Evolutionary conservation across 2,888 invertebrate genomes (phyloP).

Genomic region (Palloptera scutellata): DNA sequence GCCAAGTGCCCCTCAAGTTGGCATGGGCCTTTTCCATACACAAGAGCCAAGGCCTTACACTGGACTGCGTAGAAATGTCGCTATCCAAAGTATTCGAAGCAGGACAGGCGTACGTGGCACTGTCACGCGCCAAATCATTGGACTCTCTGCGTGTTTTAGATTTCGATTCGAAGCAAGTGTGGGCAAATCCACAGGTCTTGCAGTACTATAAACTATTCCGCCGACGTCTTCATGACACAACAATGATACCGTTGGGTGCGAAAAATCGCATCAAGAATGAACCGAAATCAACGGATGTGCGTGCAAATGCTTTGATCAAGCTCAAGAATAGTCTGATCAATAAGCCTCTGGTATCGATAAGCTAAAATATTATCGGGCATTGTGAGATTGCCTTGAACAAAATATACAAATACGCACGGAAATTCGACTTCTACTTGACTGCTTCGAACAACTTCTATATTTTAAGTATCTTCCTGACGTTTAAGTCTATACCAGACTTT

Average conservation of each 20-base stretch:
- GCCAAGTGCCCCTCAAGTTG: slow-evolving; percentile 86
- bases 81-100: slow-evolving; percentile 91
- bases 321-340: slow-evolving; percentile 61
- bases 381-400: background rate
- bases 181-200: slow-evolving; percentile 86
- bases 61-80: slow-evolving; percentile 96
- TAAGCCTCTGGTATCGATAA: slow-evolving; percentile 62
- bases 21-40: slow-evolving; percentile 99
- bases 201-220: slow-evolving; percentile 81
- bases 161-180: slow-evolving; percentile 85
- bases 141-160: slow-evolving; percentile 85
- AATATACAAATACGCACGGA: too few relatives aligned
- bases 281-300: slow-evolving; percentile 42
- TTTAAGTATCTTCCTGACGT: too few relatives aligned
- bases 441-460: background rate
- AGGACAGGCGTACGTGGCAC: slow-evolving; percentile 95
- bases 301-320: slow-evolving; percentile 51
- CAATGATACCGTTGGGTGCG: slow-evolving; percentile 71
- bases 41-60: slow-evolving; percentile 92
- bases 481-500: too few relatives aligned
- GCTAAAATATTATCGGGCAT: slow-evolving; percentile 39
- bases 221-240: slow-evolving; percentile 71
- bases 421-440: too few relatives aligned
- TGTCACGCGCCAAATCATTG: slow-evolving; percentile 90
- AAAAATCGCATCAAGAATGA: slow-evolving; percentile 50